Base-by-base conservation (phyloP, 1,140 invertebrate species). In the Lucilia sericata region DNA sequence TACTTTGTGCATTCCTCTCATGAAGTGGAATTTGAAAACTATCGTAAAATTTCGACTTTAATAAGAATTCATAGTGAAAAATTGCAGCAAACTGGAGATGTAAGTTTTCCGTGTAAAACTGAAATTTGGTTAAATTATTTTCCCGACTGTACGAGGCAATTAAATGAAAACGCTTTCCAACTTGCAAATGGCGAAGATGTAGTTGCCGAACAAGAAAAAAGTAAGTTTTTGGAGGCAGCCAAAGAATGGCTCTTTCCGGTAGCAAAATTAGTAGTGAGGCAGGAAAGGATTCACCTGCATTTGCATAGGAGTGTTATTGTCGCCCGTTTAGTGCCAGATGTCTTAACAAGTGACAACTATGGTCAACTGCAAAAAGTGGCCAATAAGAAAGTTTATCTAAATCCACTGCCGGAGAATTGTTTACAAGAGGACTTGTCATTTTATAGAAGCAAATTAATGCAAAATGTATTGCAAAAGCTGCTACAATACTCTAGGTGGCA, bases 51-150 rank as follows among this genome's bases (percentile, higher is more conserved):
- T 5, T 47, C 83, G 47, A 74, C 85, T 90, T 85, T 92, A 70
- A 88, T 94, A 13, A 93, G 93, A 88, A 88, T 91, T 86, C 93
- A 93, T 85, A 88, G 86, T 9, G 90, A 92, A 70, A 91, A 92
- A 85, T 87, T 93, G 17, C 82, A 86, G 34, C 86, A 76, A 51
- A 89, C 91, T 84, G 93, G 93, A 49, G 93, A 94, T 55, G 89
- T 93, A 12, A 92, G 91, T 89, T 93, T 93, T 87, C 88, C 91
- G 82, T 89, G 88, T 74, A 91, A 88, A 65, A 84, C 91, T n/a
- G 88, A 91, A 87, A 90, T 91, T 25, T 94, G 93, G 93, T 91
- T 88, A 86, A 89, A 88, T 85, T 90, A 90, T 86, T 85, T 92
- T 74, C 74, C 21, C 13, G 42, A 36, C 13, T 14, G 47, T 2